A percentile compares a stretch with the other conserved stretches of the same genome.
Conservation (phyloP, 2,113 vertebrate genomes). For the Megaptera novaeangliae region DNA sequence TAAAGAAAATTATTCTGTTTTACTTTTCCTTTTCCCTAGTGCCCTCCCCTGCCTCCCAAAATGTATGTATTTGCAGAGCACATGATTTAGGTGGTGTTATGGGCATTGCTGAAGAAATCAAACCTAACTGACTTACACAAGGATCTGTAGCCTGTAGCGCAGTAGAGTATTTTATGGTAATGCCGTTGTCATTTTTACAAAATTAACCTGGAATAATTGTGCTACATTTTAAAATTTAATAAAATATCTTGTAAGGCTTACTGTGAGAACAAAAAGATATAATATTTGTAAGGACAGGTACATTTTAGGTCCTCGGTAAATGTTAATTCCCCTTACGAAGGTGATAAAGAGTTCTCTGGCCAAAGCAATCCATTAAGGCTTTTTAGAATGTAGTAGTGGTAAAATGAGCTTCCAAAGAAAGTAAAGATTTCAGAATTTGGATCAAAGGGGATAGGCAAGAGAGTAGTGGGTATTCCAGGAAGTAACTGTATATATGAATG, state of each 20-base stretch:
- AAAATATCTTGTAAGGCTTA: not conserved
- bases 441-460: not conserved
- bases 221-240: not conserved
- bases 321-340: not conserved
- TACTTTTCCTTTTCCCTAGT: not conserved
- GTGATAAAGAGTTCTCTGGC: not conserved
- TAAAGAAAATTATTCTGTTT: constrained; percentile 6
- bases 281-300: not conserved
- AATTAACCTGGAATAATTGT: constrained; percentile 2
- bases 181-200: not conserved
- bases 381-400: not conserved
- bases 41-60: not conserved
- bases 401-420: not conserved
- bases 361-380: not conserved
- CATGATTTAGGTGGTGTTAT: not conserved
- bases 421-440: constrained; percentile 6
- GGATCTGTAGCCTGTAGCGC: not conserved
- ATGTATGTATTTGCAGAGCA: not conserved
- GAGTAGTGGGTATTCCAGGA: not conserved
- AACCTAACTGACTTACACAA: not conserved
- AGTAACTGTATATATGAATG: not conserved
- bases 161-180: not conserved
- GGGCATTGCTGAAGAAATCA: not conserved
- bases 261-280: not conserved
- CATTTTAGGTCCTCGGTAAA: not conserved